Evolutionary conservation across 2,888 invertebrate genomes (phyloP), one percentile per base, ranked within the genome.

Genomic region (Lasioglossum morio): DNA sequence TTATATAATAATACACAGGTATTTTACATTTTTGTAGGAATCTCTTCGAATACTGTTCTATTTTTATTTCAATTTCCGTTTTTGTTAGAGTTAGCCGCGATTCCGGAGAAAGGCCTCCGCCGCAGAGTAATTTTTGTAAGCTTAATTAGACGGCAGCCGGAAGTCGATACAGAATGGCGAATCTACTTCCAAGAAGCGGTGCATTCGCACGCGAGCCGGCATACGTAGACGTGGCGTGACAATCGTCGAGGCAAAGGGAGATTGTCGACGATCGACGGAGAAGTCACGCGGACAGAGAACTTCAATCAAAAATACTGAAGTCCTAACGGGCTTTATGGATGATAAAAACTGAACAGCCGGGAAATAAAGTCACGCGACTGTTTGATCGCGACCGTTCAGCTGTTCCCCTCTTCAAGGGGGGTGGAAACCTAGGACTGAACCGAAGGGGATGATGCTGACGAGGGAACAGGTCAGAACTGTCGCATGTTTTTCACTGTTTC

Each of bases 291-390:
- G 82, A 77, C 57, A 79, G 80, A 69, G 81, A 77, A 83, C 79
- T 80, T 88, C 90, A 83, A 89, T 90, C 78, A 82, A 83, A 86
- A 90, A 88, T 89, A 88, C 82, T 83, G 73, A 84, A 74, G 82
- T 76, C 77, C 63, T 78, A 90, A 87, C 86, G 70, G 81, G 75
- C 66, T 88, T 88, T 85, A 88, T 86, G 82, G 87, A 81, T 80
- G 77, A 89, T 90, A 87, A 90, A 91, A 89, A 91, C 81, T 48
- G 80, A 86, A 75, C 75, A 80, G 72, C 76, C 46, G 79, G 76
- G 74, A 79, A 86, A 83, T 75, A 86, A 72, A 87, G 89, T 87
- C 87, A 91, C 91, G 91, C 91, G 80, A 91, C 81, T 85, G 87
- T 86, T 85, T 81, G 85, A 86, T 84, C 81, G 81, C 80, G 63